These are phyloP conservation scores for Cydia splendana DNA, from an alignment of 1,140 invertebrate species.

Conservation along the genomic window DNA sequence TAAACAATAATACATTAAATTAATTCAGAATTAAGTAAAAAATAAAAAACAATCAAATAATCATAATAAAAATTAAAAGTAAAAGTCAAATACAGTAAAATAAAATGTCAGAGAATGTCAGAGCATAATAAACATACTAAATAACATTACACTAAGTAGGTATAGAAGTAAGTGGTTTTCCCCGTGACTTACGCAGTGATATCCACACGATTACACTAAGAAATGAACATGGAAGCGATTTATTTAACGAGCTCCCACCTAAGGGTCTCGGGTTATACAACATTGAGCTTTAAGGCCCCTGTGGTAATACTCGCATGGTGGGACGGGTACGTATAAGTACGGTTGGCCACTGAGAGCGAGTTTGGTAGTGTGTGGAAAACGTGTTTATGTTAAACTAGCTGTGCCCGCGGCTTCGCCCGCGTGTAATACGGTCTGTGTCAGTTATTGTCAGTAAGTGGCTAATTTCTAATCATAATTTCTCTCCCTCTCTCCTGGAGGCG, in stretches of 20 bases:
- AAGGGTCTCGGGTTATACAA: conserved; percentile 30
- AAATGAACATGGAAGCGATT: conserved; percentile 32
- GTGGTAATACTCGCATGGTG: neutral
- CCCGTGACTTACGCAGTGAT: conserved; percentile 32
- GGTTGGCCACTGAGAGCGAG: conserved; percentile 18
- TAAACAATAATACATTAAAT: no score
- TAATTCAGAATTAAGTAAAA: no score
- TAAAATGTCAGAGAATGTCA: no score
- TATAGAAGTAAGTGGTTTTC: conserved; percentile 25
- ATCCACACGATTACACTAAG: conserved; percentile 31
- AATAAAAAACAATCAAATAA: no score
- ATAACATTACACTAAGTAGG: conserved; percentile 30
- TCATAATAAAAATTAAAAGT: no score
- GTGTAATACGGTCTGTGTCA: no score
- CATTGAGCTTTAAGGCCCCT: conserved; percentile 12
- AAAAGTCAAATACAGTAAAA: no score
- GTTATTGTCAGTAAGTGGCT: no score
- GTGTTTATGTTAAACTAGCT: neutral
- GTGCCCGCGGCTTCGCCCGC: no score
- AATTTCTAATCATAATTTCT: no score
- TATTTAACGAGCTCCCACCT: conserved; percentile 30
- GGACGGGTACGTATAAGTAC: conserved; percentile 3
- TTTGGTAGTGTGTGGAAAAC: neutral
- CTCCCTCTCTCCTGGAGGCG: no score
- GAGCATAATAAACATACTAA: no score